Evolutionary conservation across 2,888 invertebrate genomes (phyloP).

Genomic region (Odontomyia ornata): DNA sequence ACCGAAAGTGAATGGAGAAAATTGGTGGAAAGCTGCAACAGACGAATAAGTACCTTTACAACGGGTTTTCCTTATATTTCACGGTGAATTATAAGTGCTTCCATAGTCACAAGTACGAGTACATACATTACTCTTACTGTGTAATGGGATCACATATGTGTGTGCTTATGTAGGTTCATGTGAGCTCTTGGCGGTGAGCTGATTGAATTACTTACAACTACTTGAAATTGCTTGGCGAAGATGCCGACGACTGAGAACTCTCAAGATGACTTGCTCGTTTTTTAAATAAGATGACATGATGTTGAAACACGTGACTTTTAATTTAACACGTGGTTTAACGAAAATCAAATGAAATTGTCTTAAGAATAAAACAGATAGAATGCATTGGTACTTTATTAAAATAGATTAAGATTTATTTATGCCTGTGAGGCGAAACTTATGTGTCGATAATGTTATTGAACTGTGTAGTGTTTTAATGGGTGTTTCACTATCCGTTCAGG

Average conservation of each 20-base stretch:
- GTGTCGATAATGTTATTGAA: too few relatives aligned
- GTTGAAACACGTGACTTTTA: slow-evolving; percentile 10
- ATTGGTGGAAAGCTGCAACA: background rate
- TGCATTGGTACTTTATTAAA: too few relatives aligned
- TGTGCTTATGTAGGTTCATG: background rate
- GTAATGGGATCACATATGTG: background rate
- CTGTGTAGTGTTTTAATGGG: too few relatives aligned
- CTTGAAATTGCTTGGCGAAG: background rate
- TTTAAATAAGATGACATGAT: slow-evolving; percentile 3
- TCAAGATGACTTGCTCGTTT: background rate
- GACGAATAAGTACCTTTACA: background rate
- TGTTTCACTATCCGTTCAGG: too few relatives aligned
- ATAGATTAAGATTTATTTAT: too few relatives aligned
- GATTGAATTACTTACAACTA: slow-evolving; percentile 29
- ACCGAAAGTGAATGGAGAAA: background rate
- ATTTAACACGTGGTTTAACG: background rate
- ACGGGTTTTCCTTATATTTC: background rate
- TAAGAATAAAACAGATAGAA: background rate
- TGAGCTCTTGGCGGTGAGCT: background rate
- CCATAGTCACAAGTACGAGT: background rate
- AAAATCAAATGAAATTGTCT: background rate
- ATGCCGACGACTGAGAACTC: background rate
- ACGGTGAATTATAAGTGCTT: background rate
- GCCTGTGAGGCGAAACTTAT: too few relatives aligned
- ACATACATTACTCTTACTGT: too few relatives aligned